Evolutionary conservation across 2,888 invertebrate species (phyloP), one percentile per base, ranked within the genome.

Genomic region (Branchinecta sandiegonensis): DNA sequence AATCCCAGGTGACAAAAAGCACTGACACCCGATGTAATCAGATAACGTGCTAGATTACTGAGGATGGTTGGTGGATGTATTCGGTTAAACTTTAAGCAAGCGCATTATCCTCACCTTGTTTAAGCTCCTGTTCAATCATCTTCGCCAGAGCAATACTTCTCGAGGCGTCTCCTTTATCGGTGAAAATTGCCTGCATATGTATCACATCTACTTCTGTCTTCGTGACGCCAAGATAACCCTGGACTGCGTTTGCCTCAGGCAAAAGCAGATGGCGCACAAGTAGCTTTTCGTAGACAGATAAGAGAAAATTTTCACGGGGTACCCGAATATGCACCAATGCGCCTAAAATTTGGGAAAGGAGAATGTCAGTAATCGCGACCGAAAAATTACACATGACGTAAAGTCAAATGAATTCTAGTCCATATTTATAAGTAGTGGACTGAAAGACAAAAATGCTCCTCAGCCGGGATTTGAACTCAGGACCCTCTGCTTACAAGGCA

Each of bases 101-200:
- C 6, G 37, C 37, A 37, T 5, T 56, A 56, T 56, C n/a, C 17
- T 56, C 17, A 56, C 56, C 56, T 10, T 56, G 14, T 56, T 56
- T 56, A n/a, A 56, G 17, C 8, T 8, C 8, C 9, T n/a, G 17
- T 56, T 56, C 56, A 9, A 56, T 9, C 17, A 14, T 17, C 17
- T 56, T 56, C 17, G 56, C 56, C 8, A 56, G 14, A 56, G 56
- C 10, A 56, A 56, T 56, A 56, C 56, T 56, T 56, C 17, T 56
- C 17, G 56, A 9, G n/a, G 56, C 56, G 17, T 56, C 56, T 56
- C 17, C 56, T 8, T 10, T n/a, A 56, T 56, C 56, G 8, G 56
- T 56, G 17, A 56, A 56, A 56, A 56, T 17, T n/a, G 56, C 56
- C 17, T 56, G 56, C n/a, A 56, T n/a, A 56, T 56, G 10, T 2